Evolutionary conservation across 1,140 invertebrate species (phyloP).

Genomic region (Whitmania pigra): DNA sequence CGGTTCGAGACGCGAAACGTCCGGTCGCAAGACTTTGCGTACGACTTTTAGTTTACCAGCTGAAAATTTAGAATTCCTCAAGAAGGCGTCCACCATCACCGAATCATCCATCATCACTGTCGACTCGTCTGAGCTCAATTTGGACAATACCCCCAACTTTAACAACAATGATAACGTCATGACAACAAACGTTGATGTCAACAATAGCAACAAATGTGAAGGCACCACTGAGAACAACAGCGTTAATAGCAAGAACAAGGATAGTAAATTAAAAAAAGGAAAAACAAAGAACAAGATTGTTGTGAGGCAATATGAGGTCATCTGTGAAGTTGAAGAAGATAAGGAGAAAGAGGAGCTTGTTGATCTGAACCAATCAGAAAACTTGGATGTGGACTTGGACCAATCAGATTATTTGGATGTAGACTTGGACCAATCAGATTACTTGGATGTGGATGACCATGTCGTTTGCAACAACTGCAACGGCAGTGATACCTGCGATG

Average conservation of each 20-base stretch:
- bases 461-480: neutral
- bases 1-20: neutral
- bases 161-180: slow-evolving; percentile 1
- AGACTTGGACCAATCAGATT: too few relatives aligned
- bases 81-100: neutral
- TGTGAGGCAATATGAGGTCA: too few relatives aligned
- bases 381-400: neutral
- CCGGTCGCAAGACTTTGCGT: neutral
- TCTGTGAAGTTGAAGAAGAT: too few relatives aligned
- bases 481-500: neutral
- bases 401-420: neutral
- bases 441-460: neutral
- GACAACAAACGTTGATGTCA: neutral
- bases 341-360: too few relatives aligned
- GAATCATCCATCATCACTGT: neutral
- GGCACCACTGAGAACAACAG: neutral
- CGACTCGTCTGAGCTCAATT: neutral
- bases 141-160: neutral
- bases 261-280: too few relatives aligned
- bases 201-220: neutral
- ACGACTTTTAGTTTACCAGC: neutral
- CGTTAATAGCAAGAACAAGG: neutral
- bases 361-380: too few relatives aligned
- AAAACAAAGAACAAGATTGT: too few relatives aligned
- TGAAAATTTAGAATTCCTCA: neutral